phyloP scores from a whole-genome alignment of 2,888 invertebrate species.

The Drosophila basisetae region DNA sequence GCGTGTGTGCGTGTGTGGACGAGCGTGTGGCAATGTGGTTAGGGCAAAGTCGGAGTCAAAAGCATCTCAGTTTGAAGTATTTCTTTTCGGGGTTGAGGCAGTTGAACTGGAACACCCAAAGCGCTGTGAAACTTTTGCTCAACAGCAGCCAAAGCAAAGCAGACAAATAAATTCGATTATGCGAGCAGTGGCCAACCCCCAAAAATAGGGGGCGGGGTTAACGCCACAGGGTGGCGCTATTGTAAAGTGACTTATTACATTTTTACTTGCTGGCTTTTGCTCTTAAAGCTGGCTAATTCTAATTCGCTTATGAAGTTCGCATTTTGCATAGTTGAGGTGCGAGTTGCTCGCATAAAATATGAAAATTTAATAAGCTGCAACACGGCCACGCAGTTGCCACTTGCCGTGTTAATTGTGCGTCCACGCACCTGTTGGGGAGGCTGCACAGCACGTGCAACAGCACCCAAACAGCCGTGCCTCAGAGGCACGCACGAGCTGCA shows the following conservation, averaged over 20 bases:
- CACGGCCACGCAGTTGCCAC: conserved; percentile 39
- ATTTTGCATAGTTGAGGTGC: conserved; percentile 66
- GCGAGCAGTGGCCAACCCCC: conserved; percentile 39
- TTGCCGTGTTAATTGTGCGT: conserved; percentile 75
- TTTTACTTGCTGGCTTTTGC: conserved; percentile 12
- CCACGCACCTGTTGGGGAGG: conserved; percentile 58
- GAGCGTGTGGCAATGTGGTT: conserved; percentile 77
- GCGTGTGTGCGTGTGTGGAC: conserved; percentile 58
- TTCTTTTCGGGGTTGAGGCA: conserved; percentile 12
- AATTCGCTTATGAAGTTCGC: conserved; percentile 71
- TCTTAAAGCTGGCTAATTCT: conserved; percentile 66
- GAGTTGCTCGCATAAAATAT: conserved; percentile 65
- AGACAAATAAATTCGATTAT: conserved; percentile 78
- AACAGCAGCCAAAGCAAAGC: conserved; percentile 44
- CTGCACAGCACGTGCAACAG: conserved; percentile 15
- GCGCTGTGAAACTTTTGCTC: conserved; percentile 69
- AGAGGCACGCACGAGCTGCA: conserved; percentile 74
- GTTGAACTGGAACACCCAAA: conserved; percentile 48
- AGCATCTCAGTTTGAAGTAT: conserved; percentile 19
- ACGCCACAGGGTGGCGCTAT: conserved; percentile 51
- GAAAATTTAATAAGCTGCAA: conserved; percentile 75
- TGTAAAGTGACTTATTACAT: conserved; percentile 27
- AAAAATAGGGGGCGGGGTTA: conserved; percentile 7
- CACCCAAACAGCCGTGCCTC: conserved; percentile 10
- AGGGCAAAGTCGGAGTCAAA: conserved; percentile 22